Evolutionary conservation across 2,797 vertebrate genomes (phyloP).

Genomic region (Epinephelus awoara): DNA sequence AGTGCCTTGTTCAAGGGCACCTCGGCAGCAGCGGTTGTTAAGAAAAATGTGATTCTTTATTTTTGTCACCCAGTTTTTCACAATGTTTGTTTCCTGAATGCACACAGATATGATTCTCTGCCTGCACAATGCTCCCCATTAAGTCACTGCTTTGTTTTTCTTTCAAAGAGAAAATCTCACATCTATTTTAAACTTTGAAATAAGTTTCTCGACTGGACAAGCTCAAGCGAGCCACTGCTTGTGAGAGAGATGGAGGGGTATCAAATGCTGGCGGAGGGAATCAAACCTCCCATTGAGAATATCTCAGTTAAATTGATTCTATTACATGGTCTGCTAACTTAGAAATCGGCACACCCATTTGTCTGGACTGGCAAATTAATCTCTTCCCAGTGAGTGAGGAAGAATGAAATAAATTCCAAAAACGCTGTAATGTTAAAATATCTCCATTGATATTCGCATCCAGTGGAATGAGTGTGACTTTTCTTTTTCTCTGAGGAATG

Average conservation of each 20-base stretch:
- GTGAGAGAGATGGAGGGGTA: slow-evolving; percentile 27
- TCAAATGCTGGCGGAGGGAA: slow-evolving; percentile 40
- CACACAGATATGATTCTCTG: not conserved
- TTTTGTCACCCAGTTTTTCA: not conserved
- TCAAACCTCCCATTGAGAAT: slow-evolving; percentile 50
- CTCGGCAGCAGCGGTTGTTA: slow-evolving; percentile 9
- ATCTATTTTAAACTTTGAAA: slow-evolving; percentile 18
- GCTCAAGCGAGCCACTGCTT: slow-evolving; percentile 2
- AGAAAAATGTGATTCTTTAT: not conserved
- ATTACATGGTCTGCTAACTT: slow-evolving; percentile 70
- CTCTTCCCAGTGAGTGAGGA: slow-evolving; percentile 53
- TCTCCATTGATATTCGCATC: slow-evolving; percentile 34
- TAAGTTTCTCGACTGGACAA: slow-evolving; percentile 1
- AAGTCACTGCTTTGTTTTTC: not conserved
- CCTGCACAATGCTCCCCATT: not conserved
- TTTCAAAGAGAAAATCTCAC: slow-evolving; percentile 18
- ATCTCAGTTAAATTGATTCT: slow-evolving; percentile 63
- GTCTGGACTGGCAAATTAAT: slow-evolving; percentile 62
- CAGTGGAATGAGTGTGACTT: slow-evolving; percentile 27
- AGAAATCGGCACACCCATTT: slow-evolving; percentile 54
- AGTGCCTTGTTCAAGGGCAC: slow-evolving; percentile 63
- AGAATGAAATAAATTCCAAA: slow-evolving; percentile 53
- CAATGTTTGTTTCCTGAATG: not conserved
- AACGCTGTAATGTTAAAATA: slow-evolving; percentile 46
- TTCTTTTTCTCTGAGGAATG: slow-evolving; percentile 36